Evolutionary conservation across 1,140 invertebrate genomes (phyloP).

Genomic region (Drosophila insularis): DNA sequence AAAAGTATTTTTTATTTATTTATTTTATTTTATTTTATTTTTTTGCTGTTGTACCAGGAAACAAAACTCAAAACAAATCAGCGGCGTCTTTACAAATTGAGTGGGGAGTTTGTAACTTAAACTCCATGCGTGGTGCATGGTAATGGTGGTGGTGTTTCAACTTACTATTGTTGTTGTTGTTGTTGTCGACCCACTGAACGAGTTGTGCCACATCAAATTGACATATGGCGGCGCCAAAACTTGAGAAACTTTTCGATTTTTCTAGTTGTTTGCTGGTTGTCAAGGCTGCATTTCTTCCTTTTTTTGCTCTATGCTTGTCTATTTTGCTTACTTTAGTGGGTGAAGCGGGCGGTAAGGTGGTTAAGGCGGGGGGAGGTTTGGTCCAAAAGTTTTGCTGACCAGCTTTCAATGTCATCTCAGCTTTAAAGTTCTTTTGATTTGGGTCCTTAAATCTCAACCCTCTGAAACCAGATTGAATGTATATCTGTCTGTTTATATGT

Average conservation of each 20-base stretch:
- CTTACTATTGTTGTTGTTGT: not conserved
- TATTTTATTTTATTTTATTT: not conserved
- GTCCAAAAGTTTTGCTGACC: conserved; percentile 41
- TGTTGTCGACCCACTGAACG: conserved; percentile 42
- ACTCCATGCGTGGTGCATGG: conserved; percentile 2
- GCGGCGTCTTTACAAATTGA: conserved; percentile 48
- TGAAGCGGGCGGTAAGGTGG: not conserved
- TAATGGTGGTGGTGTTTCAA: not conserved
- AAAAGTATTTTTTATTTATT: conserved; percentile 28
- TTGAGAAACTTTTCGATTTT: conserved; percentile 41
- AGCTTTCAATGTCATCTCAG: conserved; percentile 21
- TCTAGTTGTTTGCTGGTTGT: conserved; percentile 33
- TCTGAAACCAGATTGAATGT: conserved; percentile 4
- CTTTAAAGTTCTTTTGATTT: conserved; percentile 40
- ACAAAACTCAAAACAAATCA: conserved; percentile 21
- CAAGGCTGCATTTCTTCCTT: conserved; percentile 36
- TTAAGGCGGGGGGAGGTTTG: not conserved
- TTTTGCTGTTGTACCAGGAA: not conserved
- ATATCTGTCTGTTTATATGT: not conserved
- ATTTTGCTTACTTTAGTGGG: conserved; percentile 45
- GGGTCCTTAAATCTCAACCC: conserved; percentile 40
- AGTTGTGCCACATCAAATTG: conserved; percentile 62
- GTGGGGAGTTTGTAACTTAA: conserved; percentile 20
- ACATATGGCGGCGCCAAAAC: conserved; percentile 59
- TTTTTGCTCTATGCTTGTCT: conserved; percentile 52